Base-by-base conservation (phyloP, 2,113 vertebrate genomes). In the Cyprinodon tularosa region DNA sequence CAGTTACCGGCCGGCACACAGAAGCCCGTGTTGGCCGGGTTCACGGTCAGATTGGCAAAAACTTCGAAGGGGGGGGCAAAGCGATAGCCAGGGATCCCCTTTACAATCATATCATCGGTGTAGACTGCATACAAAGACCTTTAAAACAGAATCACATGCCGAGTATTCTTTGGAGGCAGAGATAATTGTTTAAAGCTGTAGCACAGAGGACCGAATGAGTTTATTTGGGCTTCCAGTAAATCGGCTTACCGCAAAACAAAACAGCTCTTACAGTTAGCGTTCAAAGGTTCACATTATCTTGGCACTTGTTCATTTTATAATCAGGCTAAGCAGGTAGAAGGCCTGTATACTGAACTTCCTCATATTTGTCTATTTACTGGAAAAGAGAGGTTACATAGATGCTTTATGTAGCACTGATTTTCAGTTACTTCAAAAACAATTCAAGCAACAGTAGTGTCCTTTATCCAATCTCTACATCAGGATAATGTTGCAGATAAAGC, bases 1-100 rank as follows among this genome's bases (percentile, higher is more conserved):
- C 98, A 99, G 72, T 97, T 95, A 9, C 95, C 96, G 0, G 91
- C 71, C 0, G 97, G 97, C 17, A 96, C 88, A 8, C 98, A 99
- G 94, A 98, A 99, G 2, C 98, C 98, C 0, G 95, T 92, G 0
- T 99, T 99, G 72, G 93, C 95, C 0, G 97, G 96, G 77, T 96
- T 98, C 47, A 95, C 74, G 0, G 94, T 93, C 0, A 14, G 0
- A 81, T 97, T 99, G 80, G 96, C 97, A 73, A 98, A 95, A 13
- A 97, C 93, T 83, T 93, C 85, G n/a, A 78, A 81, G 12, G 98
- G 97, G 37, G 95, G 94, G 69, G 90, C 92, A 12, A 96, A 99
- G 13, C 97, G 96, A 77, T 95, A 96, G 22, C 93, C 94, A 1
- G 94, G 93, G 82, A 99, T 83, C 12, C 93, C 94, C 37, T 93